phyloP scores from a whole-genome alignment of 2,797 vertebrate genomes.

The Xiphophorus birchmanni region DNA sequence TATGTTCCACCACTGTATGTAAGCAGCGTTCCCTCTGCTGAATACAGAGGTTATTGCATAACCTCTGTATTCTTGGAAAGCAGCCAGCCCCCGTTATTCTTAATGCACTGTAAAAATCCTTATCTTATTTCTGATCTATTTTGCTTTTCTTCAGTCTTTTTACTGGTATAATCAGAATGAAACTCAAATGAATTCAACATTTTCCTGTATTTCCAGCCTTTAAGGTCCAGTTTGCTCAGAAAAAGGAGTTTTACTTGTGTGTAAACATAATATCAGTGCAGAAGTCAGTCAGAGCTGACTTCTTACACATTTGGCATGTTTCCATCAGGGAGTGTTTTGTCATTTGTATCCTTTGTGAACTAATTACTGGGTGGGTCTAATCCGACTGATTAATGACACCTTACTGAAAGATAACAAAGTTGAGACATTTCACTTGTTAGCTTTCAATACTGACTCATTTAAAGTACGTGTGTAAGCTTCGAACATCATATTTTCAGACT shows the following conservation, averaged over 20 bases:
- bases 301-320: background rate
- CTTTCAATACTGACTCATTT: background rate
- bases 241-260: background rate
- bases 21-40: too few species aligned
- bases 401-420: background rate
- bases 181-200: background rate
- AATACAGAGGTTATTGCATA: background rate
- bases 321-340: background rate
- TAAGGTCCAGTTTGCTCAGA: background rate
- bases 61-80: background rate
- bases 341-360: background rate
- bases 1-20: too few species aligned
- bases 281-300: background rate
- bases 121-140: background rate
- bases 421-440: background rate
- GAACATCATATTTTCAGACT: background rate
- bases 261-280: background rate
- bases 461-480: background rate
- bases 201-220: background rate
- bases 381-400: background rate
- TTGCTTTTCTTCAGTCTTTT: background rate
- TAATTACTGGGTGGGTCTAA: background rate
- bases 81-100: fast-evolving
- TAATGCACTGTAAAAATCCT: background rate
- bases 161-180: background rate